Base-by-base conservation (phyloP, 1,140 invertebrate genomes). In the Drosophila orena region DNA sequence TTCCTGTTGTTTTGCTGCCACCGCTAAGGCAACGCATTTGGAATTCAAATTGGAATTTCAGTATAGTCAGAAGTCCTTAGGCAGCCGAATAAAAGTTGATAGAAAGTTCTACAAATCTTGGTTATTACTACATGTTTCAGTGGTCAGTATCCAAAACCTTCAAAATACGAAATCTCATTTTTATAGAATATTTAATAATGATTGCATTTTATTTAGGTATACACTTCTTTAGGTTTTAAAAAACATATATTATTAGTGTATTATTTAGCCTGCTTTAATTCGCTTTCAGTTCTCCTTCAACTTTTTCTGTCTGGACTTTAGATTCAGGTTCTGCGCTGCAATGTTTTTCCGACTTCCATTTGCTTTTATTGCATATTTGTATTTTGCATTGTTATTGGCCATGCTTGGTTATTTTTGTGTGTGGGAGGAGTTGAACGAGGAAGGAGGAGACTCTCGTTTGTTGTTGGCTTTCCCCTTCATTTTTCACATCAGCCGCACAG, bases 301-400 rank as follows among this genome's bases (percentile, higher is more conserved):
- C 44, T 69, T 68, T 69, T 69, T 68, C 30, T 46, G 34, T 30
- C 22, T 44, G 17, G 34, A 20, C 40, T 42, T 44, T 38, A 47
- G 64, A 20, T 30, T 53, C 35, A 38, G 27, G 47, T 42, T 73
- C n/a, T 54, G 50, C 27, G 4, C 30, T 55, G 52, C 43, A 38
- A 22, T 60, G 52, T 42, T 72, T 58, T 72, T 53, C 68, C 11
- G 49, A 35, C 30, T 86, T 43, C 68, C 65, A 80, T 85, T 86
- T 81, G 74, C 61, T 76, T 81, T 81, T 71, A 78, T 86, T 86
- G 75, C 66, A 79, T 86, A 81, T 88, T 88, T 88, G 83, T 75
- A 86, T 86, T 85, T 85, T 77, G 79, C 84, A 86, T 86, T 86
- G 83, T 86, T 86, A 86, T 86, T 88, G 83, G 83, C 84, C 70